A percentile compares a stretch with the other conserved stretches of the same genome.
phyloP scores from a whole-genome alignment of 2,888 invertebrate genomes.

The Cataglyphis cursor region DNA sequence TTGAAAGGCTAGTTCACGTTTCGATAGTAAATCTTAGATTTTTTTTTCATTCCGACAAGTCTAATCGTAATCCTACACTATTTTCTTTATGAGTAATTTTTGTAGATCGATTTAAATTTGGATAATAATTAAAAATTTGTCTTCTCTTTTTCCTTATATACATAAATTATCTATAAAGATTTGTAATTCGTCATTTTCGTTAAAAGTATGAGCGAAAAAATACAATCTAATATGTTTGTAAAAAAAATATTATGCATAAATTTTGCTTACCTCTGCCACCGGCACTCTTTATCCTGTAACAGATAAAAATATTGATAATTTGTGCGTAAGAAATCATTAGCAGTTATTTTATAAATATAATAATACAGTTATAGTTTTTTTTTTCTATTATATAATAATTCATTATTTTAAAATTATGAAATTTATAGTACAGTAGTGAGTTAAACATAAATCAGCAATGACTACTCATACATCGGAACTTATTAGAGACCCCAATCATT shows the following conservation, averaged over 20 bases:
- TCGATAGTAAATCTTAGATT: slow-evolving; percentile 31
- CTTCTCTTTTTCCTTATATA: not conserved
- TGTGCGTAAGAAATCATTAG: not conserved
- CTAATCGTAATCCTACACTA: slow-evolving; percentile 15
- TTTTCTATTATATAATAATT: not conserved
- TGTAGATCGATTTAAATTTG: not conserved
- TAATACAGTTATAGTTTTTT: not conserved
- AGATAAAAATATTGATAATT: slow-evolving; percentile 49
- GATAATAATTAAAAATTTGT: not conserved
- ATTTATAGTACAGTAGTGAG: not conserved
- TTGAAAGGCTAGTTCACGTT: slow-evolving; percentile 55
- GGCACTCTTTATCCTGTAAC: slow-evolving; percentile 84
- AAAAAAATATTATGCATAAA: slow-evolving; percentile 31
- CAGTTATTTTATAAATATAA: slow-evolving; percentile 1
- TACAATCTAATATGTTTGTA: not conserved
- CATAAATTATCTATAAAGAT: not conserved
- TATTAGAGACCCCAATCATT: slow-evolving; percentile 15
- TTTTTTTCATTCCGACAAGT: not conserved
- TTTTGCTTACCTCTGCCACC: slow-evolving; percentile 83
- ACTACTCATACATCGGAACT: not conserved
- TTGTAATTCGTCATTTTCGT: not conserved
- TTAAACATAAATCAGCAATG: not conserved
- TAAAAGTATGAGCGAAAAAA: not conserved
- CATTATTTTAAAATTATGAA: slow-evolving; percentile 14
- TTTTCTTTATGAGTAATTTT: slow-evolving; percentile 1